Percentiles rank a stretch among this genome's conserved stretches.
phyloP scores from a whole-genome alignment of 2,888 invertebrate species.

The Pandemis cinnamomeana region DNA sequence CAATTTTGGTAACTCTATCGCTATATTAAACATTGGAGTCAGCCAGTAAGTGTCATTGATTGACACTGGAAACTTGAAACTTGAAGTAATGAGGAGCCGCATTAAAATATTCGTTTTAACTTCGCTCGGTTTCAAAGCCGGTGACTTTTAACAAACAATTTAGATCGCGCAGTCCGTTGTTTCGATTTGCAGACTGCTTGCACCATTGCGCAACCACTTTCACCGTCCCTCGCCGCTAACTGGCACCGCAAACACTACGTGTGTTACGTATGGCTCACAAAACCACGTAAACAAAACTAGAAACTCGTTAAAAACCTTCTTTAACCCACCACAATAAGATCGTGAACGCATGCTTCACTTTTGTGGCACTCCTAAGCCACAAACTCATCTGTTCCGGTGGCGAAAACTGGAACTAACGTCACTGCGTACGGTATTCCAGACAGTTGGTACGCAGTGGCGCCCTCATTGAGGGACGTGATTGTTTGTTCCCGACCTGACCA shows the following conservation, averaged over 20 bases:
- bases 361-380: slow-evolving; percentile 1
- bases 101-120: no score
- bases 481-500: not conserved
- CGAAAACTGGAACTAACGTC: slow-evolving; percentile 12
- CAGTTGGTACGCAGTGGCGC: slow-evolving; percentile 6
- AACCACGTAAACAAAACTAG: not conserved
- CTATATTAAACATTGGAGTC: no score
- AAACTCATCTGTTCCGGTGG: slow-evolving; percentile 14
- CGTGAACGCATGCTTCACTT: not conserved
- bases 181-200: slow-evolving; percentile 52
- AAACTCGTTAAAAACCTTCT: not conserved
- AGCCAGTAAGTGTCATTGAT: no score
- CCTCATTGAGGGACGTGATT: not conserved
- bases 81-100: no score
- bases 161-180: slow-evolving; percentile 10
- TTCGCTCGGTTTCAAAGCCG: not conserved
- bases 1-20: no score
- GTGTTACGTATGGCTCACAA: slow-evolving; percentile 33
- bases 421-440: not conserved
- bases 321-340: not conserved
- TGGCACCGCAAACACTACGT: slow-evolving; percentile 51
- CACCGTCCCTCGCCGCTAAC: slow-evolving; percentile 64
- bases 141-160: not conserved
- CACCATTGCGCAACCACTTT: slow-evolving; percentile 80
- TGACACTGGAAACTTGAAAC: no score